A percentile compares a stretch with the other conserved stretches of the same genome.
phyloP scores from a whole-genome alignment of 2,113 vertebrate genomes.

The Tichodroma muraria region DNA sequence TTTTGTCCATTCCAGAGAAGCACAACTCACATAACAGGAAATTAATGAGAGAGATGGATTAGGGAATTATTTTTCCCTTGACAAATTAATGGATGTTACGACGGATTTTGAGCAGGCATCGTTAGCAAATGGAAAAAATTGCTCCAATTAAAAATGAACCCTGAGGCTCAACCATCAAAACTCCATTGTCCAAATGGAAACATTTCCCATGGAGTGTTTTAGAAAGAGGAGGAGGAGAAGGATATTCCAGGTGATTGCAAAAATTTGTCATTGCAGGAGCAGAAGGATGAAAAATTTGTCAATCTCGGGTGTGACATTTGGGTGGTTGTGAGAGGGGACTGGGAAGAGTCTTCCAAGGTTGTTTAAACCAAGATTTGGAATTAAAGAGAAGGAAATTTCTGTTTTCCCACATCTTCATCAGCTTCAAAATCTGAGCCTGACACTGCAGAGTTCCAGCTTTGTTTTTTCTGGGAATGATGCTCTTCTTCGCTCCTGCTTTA shows the following conservation, averaged over 20 bases:
- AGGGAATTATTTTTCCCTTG: conserved; percentile 28
- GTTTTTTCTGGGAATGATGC: neutral
- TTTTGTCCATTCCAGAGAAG: neutral
- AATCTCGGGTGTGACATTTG: neutral
- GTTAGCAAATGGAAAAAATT: conserved; percentile 1
- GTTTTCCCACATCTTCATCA: neutral
- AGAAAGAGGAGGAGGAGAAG: neutral
- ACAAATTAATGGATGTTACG: conserved; percentile 32
- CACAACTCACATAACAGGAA: neutral
- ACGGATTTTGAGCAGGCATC: neutral
- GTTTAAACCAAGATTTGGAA: neutral
- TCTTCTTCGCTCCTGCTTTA: neutral
- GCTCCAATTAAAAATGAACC: conserved; percentile 29
- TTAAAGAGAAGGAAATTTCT: neutral
- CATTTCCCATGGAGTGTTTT: neutral
- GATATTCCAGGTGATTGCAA: neutral
- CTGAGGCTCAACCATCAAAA: neutral
- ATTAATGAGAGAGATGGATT: conserved; percentile 45
- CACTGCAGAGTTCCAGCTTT: neutral
- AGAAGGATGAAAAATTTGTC: neutral
- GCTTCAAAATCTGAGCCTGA: neutral
- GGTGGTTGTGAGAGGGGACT: neutral
- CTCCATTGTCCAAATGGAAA: neutral
- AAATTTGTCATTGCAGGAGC: neutral
- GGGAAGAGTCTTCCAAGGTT: neutral